Evolutionary conservation across 2,888 invertebrate species (phyloP), one percentile per base, ranked within the genome.

Genomic region (Latrodectus elegans): DNA sequence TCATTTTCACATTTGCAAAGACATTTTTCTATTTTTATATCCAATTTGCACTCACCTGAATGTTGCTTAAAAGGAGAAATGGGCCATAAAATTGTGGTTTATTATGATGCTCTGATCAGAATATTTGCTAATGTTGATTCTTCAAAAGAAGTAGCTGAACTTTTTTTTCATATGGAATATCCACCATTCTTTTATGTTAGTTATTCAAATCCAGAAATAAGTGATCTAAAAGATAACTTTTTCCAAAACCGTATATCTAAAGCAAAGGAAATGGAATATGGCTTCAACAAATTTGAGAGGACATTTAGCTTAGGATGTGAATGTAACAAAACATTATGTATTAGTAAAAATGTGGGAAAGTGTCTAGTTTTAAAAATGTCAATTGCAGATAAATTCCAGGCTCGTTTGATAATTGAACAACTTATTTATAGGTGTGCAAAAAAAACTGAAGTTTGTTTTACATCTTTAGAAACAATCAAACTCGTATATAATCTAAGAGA

Each of bases 361-460:
- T 38, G 67, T 82, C 74, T 70, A 49, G 82, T 88, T 53, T 70
- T 88, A 15, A 88, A 85, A 22, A n/a, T 88, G 1, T 51, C 60
- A n/a, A 68, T 85, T 15, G 11, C 52, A 53, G 88, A 88, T 85
- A 88, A 85, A 64, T 85, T 82, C 74, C 84, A 84, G 52, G 70
- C 81, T 26, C 67, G 85, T 3, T 74, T 67, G 80, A 70, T 85
- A 10, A 68, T 88, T 14, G 73, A 85, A 15, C 81, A 84, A 17
- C 49, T 88, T 22, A 78, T 70, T 65, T 53, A 76, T 4, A 81
- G 82, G 22, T 80, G 65, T 53, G 68, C 81, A 12, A 60, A 67
- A 14, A 83, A 74, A 78, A 84, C 88, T 26, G 80, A 88, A 74
- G n/a, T 88, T 53, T 84, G 72, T 51, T 76, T 84, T 55, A 71